Evolutionary conservation across 2,113 vertebrate genomes (phyloP).

Genomic region (Marmota monax): DNA sequence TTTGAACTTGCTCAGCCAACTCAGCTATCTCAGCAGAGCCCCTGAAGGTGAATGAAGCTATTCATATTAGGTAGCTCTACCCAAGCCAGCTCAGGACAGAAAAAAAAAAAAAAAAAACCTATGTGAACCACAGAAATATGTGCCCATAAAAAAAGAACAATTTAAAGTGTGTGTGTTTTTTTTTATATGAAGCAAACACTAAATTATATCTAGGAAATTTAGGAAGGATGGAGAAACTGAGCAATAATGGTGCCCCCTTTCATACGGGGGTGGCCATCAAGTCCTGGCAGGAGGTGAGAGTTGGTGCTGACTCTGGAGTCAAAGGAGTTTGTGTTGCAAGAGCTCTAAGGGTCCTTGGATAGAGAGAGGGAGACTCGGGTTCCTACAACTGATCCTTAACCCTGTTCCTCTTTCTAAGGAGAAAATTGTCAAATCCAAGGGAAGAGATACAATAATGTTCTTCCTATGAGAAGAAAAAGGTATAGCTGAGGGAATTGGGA

Average conservation of each 20-base stretch:
- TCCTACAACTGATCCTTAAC: not conserved
- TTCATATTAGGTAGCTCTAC: not conserved
- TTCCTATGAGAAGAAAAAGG: not conserved
- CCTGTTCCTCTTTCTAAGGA: not conserved
- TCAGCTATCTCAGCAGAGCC: not conserved
- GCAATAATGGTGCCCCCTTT: not conserved
- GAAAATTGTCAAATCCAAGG: not conserved
- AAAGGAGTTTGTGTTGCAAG: not conserved
- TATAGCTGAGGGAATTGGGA: not conserved
- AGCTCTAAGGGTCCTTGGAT: not conserved
- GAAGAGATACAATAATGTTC: not conserved
- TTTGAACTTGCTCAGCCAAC: not conserved
- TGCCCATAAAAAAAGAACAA: not conserved
- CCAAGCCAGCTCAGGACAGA: not conserved
- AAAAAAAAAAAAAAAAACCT: not conserved
- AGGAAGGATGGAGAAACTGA: not conserved
- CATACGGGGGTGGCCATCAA: no score
- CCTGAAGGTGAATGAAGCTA: not conserved
- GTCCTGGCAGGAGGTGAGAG: not conserved
- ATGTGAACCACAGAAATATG: not conserved
- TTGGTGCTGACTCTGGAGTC: not conserved
- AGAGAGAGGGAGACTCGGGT: not conserved
- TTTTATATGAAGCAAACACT: not conserved
- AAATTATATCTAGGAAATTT: not conserved
- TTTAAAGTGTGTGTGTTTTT: not conserved